Percentiles rank a stretch among this genome's conserved stretches.
These are phyloP conservation scores for Ictidomys tridecemlineatus DNA, from an alignment of 2,113 vertebrate genomes.

Conservation along the genomic window DNA sequence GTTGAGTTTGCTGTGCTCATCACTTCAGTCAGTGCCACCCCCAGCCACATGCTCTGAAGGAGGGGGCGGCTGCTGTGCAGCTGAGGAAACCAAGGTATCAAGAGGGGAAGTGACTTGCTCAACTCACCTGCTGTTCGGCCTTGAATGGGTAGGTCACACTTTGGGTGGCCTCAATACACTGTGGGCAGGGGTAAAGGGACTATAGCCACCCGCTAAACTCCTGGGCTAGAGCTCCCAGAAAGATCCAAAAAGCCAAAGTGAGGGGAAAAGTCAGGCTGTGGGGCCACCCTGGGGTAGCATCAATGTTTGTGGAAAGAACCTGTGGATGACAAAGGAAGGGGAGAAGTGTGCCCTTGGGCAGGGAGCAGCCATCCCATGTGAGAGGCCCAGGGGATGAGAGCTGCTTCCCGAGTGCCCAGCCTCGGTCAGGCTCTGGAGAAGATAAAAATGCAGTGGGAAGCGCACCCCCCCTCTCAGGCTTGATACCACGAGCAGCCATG, in stretches of 20 bases:
- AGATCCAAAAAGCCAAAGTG: neutral
- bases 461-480: neutral
- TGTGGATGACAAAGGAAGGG: neutral
- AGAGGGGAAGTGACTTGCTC: neutral
- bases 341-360: no score
- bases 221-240: neutral
- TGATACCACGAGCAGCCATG: fast-evolving
- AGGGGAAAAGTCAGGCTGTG: neutral
- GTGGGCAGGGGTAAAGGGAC: neutral
- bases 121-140: neutral
- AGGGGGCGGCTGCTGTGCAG: neutral
- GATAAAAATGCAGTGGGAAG: fast-evolving
- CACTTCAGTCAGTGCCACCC: neutral
- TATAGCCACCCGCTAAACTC: neutral
- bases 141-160: neutral
- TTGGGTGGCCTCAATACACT: neutral
- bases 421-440: neutral
- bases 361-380: neutral
- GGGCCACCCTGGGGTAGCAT: neutral
- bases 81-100: neutral
- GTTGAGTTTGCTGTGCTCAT: neutral
- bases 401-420: neutral
- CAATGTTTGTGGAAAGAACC: neutral
- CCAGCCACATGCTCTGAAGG: neutral
- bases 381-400: neutral